A percentile compares a stretch with the other conserved stretches of the same genome.
Evolutionary conservation across 1,140 invertebrate genomes (phyloP).

Genomic region (Drosophila sucinea): DNA sequence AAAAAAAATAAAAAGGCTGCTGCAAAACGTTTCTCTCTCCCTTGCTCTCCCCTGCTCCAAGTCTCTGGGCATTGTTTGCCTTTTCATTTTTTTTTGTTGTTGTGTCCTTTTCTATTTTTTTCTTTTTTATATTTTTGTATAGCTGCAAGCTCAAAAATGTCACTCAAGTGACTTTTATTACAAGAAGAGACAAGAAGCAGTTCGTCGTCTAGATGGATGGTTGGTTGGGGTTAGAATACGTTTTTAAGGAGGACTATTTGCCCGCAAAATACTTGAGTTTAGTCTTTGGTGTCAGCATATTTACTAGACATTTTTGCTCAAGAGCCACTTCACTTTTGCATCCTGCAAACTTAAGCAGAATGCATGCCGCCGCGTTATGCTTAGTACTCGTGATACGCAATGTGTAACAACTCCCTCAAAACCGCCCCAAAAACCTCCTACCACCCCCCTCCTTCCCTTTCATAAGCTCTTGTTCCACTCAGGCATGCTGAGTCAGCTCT

Average conservation of each 20-base stretch:
- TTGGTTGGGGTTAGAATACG: not conserved
- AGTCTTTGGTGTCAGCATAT: constrained; percentile 73
- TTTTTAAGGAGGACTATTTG: constrained; percentile 60
- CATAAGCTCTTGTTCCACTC: not conserved
- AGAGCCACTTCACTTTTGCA: constrained; percentile 58
- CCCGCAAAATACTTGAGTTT: constrained; percentile 75
- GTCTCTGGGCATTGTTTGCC: constrained; percentile 66
- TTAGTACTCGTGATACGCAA: not conserved
- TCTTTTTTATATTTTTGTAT: constrained; percentile 23
- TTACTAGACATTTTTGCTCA: constrained; percentile 65
- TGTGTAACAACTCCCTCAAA: not conserved
- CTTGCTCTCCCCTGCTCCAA: not conserved
- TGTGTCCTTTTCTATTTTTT: not conserved
- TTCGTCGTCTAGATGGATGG: not conserved
- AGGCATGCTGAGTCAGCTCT: constrained; percentile 1
- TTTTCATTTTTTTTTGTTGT: constrained; percentile 45
- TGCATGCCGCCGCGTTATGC: not conserved
- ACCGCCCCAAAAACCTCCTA: not conserved
- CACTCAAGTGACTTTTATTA: constrained; percentile 79
- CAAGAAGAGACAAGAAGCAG: constrained; percentile 27
- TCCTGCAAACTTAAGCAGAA: constrained; percentile 53
- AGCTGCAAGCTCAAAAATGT: constrained; percentile 77
- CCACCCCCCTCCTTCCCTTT: not conserved
- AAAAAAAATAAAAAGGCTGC: constrained; percentile 55
- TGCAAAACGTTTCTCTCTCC: constrained; percentile 46